Evolutionary conservation across 2,113 vertebrate genomes (phyloP).

Genomic region (Cichladusa arquata): DNA sequence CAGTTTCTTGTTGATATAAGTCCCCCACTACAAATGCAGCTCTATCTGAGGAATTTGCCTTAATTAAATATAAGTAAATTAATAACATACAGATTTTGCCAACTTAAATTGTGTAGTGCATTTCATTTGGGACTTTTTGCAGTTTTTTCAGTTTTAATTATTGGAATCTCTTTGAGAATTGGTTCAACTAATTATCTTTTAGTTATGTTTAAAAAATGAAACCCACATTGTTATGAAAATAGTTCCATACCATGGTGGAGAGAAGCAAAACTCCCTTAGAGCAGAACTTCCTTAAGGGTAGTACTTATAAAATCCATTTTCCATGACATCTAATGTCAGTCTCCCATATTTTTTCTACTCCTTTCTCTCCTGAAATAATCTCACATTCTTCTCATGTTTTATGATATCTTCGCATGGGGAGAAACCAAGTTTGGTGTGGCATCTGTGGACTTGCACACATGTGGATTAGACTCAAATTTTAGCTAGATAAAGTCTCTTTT

Average conservation of each 20-base stretch:
- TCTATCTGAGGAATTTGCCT: background rate
- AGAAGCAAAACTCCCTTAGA: background rate
- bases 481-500: background rate
- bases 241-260: background rate
- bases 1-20: background rate
- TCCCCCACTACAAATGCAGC: background rate
- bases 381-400: background rate
- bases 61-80: slow-evolving; percentile 9
- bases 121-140: background rate
- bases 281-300: background rate
- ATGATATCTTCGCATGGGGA: background rate
- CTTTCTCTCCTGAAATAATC: background rate
- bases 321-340: background rate
- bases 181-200: background rate
- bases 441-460: background rate
- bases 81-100: background rate
- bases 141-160: slow-evolving; percentile 17
- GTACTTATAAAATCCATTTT: background rate
- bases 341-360: background rate
- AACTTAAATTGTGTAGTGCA: background rate
- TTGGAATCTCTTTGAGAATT: background rate
- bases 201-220: background rate
- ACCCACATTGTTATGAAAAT: background rate
- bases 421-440: background rate
- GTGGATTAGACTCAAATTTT: background rate